Conservation (phyloP, 2,888 invertebrate genomes). For the Empis livida region DNA sequence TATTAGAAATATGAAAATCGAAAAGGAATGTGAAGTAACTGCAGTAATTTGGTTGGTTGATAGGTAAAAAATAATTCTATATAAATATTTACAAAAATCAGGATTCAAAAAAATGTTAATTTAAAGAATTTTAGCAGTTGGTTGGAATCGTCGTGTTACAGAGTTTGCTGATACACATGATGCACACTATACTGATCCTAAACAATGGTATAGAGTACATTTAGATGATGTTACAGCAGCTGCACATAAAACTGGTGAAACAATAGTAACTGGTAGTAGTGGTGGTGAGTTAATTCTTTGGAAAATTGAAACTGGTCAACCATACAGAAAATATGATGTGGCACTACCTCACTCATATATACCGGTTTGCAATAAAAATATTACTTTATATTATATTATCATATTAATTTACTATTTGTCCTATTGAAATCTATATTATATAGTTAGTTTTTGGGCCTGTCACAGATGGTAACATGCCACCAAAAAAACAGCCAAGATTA, state of each 20-base stretch:
- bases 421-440: too few species aligned
- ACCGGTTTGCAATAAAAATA: slow-evolving; percentile 15
- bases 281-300: slow-evolving; percentile 71
- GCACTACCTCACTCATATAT: slow-evolving; percentile 30
- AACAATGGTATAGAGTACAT: slow-evolving; percentile 60
- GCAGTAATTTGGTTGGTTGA: slow-evolving; percentile 46
- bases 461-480: too few species aligned
- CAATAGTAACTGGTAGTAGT: slow-evolving; percentile 62
- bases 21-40: slow-evolving; percentile 45
- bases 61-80: slow-evolving; percentile 28
- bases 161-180: slow-evolving; percentile 47
- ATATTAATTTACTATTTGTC: too few species aligned
- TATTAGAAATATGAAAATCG: slow-evolving; percentile 51
- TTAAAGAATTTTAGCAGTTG: slow-evolving; percentile 55
- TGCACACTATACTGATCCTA: slow-evolving; percentile 44
- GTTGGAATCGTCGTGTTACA: slow-evolving; percentile 63
- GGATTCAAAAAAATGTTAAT: too few species aligned
- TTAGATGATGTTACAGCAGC: slow-evolving; percentile 62
- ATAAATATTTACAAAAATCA: slow-evolving; percentile 15
- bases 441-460: too few species aligned
- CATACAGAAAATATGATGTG: slow-evolving; percentile 41
- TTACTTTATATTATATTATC: too few species aligned
- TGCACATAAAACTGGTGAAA: slow-evolving; percentile 49
- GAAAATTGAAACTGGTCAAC: slow-evolving; percentile 70
- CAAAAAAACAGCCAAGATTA: too few species aligned